Base-by-base conservation (phyloP, 2,888 invertebrate species). In the Chironomus riparius region DNA sequence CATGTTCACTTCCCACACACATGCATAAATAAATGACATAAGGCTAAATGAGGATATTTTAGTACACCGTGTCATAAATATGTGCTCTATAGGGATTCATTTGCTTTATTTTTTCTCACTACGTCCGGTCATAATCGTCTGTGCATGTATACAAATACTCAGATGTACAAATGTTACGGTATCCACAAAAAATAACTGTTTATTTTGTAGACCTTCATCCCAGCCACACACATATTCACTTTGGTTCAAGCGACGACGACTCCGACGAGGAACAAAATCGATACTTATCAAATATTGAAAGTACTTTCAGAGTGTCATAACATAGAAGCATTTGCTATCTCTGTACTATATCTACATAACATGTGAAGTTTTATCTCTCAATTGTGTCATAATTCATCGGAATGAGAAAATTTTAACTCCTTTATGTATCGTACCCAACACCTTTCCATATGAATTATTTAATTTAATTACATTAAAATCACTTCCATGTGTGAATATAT, bases 381-480 rank as follows among this genome's bases (percentile, higher is more conserved):
- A 71, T 28, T 38, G 62, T 73, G 62, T 73, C 72, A 73, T 73
- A 62, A 73, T 47, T 73, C 62, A 73, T 71, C 56, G 47, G 12
- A 70, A 70, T 70, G 47, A 28, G 47, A n/a, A 48, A 48, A 56
- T 56, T 7, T 38, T 38, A 38, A 38, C 38, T 38, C 38, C 38
- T 38, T 38, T 38, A 38, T 38, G 38, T 38, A 38, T 38, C 38
- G 18, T 56, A 56, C 18, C 56, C 18, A 56, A 68, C 68, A 68
- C 68, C 68, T 71, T 71, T 71, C 24, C 48, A 22, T 47, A 68
- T 74, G 68, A 74, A 74, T 74, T 74, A 74, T 74, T 74, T 74
- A 74, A 74, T 74, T 74, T 74, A 65, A 74, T 74, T 74, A 68
- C 74, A 47, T 74, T 74, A 47, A 68, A 74, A 74, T 74, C 74